These are phyloP conservation scores for Plutomurus gul DNA, from an alignment of 1,140 invertebrate species.

Conservation along the genomic window DNA sequence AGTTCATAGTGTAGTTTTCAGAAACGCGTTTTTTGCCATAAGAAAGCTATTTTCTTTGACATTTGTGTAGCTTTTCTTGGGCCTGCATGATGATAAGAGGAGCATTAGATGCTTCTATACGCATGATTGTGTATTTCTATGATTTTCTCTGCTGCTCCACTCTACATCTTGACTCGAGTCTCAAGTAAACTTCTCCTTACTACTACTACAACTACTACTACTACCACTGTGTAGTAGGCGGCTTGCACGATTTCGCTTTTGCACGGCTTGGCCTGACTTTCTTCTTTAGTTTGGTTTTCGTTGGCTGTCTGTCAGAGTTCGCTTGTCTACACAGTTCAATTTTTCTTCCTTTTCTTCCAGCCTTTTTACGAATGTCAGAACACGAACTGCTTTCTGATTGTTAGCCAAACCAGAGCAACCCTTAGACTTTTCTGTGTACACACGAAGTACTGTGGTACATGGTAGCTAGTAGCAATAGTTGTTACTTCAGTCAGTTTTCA, in stretches of 20 bases:
- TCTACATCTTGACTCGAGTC: background rate
- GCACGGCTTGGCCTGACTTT: background rate
- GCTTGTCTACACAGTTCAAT: conserved; percentile 15
- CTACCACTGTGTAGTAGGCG: too few species aligned
- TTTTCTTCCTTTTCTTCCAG: conserved; percentile 23
- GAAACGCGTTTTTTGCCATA: background rate
- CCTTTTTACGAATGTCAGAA: conserved; percentile 5
- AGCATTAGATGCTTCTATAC: conserved; percentile 17
- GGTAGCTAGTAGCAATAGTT: background rate
- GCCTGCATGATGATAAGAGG: conserved; percentile 10
- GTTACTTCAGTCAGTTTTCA: too few species aligned
- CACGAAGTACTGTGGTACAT: background rate
- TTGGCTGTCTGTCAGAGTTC: conserved; percentile 9
- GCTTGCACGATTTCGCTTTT: background rate
- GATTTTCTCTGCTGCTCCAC: background rate
- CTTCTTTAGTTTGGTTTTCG: background rate
- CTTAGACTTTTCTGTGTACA: too few species aligned
- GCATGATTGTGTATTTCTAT: conserved; percentile 24
- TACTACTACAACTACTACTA: too few species aligned
- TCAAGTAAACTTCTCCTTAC: conserved; percentile 3
- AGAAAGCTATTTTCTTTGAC: background rate
- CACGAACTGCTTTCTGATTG: conserved; percentile 3
- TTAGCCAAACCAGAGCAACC: too few species aligned
- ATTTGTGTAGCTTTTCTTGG: conserved; percentile 6
- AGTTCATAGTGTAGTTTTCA: background rate